phyloP scores from a whole-genome alignment of 2,888 invertebrate species.

The Glomeris marginata region DNA sequence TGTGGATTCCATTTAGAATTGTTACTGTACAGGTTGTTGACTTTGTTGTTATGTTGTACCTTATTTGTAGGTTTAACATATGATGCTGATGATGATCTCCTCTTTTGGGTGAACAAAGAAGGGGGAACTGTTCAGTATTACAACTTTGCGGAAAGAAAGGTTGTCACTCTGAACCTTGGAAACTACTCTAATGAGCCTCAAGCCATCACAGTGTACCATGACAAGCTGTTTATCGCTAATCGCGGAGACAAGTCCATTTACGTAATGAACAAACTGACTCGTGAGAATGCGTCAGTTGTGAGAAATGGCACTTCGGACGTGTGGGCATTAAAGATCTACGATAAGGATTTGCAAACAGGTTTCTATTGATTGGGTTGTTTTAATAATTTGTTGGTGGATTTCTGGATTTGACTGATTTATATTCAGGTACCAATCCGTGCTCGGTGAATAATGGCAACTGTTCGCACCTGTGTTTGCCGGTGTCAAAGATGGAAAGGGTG shows the following conservation, averaged over 20 bases:
- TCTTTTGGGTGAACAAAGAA: slow-evolving; percentile 55
- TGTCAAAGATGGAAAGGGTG: slow-evolving; percentile 37
- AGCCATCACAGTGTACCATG: slow-evolving; percentile 51
- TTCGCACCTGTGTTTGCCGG: slow-evolving; percentile 58
- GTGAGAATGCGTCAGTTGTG: slow-evolving; percentile 36
- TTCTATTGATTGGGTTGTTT: slow-evolving; percentile 4
- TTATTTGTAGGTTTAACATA: slow-evolving; percentile 42
- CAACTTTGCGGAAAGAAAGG: slow-evolving; percentile 33
- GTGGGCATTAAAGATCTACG: slow-evolving; percentile 40
- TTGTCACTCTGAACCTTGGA: slow-evolving; percentile 22
- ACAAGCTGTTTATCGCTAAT: slow-evolving; percentile 51
- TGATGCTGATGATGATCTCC: slow-evolving; percentile 41
- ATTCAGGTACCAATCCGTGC: slow-evolving; percentile 39
- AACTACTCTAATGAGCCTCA: slow-evolving; percentile 33
- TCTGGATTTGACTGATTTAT: not conserved
- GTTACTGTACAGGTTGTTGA: not conserved
- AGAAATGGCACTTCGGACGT: slow-evolving; percentile 40
- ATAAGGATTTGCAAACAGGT: slow-evolving; percentile 43
- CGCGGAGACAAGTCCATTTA: slow-evolving; percentile 45
- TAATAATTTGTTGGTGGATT: not conserved
- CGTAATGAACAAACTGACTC: slow-evolving; percentile 43
- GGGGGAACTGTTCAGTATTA: slow-evolving; percentile 45
- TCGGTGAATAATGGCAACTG: slow-evolving; percentile 42
- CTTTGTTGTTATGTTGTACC: slow-evolving; percentile 1
- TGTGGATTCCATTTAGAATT: not conserved